phyloP scores from a whole-genome alignment of 2,113 vertebrate species.

The Apus apus region DNA sequence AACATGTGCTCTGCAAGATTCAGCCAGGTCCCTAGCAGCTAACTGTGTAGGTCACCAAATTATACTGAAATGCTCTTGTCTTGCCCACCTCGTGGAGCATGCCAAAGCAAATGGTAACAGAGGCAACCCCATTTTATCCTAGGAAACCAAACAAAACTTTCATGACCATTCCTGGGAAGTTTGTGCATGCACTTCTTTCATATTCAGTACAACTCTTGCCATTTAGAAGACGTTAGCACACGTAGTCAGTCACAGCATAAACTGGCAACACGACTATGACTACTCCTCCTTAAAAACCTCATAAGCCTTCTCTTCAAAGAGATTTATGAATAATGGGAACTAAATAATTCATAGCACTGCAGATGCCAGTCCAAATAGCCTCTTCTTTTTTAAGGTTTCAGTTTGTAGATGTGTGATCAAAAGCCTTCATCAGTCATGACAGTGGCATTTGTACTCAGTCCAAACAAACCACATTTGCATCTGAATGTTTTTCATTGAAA shows the following conservation, averaged over 20 bases:
- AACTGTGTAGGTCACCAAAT: background rate
- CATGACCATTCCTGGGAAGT: background rate
- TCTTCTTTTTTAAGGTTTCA: slow-evolving; percentile 77
- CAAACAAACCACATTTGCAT: slow-evolving; percentile 92
- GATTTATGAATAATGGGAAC: slow-evolving; percentile 77
- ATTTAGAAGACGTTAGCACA: slow-evolving; percentile 30
- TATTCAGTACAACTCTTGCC: background rate
- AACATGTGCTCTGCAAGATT: background rate
- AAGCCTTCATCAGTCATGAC: slow-evolving; percentile 83
- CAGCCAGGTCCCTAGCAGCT: background rate
- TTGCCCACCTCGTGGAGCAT: background rate
- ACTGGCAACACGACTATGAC: slow-evolving; percentile 42
- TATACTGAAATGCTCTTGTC: background rate
- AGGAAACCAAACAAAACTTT: background rate
- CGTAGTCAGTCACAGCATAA: background rate
- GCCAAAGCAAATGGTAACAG: background rate
- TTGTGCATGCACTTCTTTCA: background rate
- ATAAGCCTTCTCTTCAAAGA: slow-evolving; percentile 73
- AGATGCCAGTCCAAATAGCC: slow-evolving; percentile 79
- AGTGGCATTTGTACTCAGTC: slow-evolving; percentile 82
- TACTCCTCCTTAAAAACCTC: slow-evolving; percentile 69
- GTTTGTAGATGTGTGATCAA: slow-evolving; percentile 81
- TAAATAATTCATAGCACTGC: slow-evolving; percentile 81
- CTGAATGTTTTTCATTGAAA: slow-evolving; percentile 90
- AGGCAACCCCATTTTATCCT: background rate